Evolutionary conservation across 2,888 invertebrate genomes (phyloP).

Genomic region (Gymnocheta viridis): DNA sequence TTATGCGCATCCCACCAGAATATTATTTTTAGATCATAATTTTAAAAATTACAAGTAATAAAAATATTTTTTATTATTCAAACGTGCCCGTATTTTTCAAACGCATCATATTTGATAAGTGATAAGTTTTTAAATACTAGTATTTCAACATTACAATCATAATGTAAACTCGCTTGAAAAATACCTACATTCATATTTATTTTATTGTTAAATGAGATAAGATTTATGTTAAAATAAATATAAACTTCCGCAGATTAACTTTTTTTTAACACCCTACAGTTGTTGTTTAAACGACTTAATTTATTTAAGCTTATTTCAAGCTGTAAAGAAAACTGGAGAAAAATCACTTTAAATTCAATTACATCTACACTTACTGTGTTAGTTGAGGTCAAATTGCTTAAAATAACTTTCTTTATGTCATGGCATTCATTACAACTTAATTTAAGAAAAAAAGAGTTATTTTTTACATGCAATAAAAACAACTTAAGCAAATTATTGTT

Average conservation of each 20-base stretch:
- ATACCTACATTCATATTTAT: neutral
- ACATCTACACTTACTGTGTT: neutral
- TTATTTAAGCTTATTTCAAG: neutral
- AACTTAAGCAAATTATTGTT: neutral
- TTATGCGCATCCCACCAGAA: too few species aligned
- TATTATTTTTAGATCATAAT: neutral
- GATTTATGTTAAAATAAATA: constrained; percentile 33
- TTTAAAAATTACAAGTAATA: neutral
- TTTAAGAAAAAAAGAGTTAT: neutral
- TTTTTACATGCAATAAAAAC: neutral
- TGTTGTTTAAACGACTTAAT: neutral
- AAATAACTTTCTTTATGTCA: neutral
- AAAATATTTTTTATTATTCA: neutral
- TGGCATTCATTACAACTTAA: neutral
- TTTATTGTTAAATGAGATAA: constrained; percentile 18
- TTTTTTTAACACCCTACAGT: neutral
- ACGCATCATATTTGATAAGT: constrained; percentile 8
- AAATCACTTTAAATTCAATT: neutral
- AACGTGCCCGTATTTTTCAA: neutral
- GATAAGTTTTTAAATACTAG: constrained; percentile 5
- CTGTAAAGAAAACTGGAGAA: neutral
- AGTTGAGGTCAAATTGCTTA: neutral
- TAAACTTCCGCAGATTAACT: neutral
- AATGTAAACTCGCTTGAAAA: constrained; percentile 5
- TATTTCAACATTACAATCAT: constrained; percentile 9